Evolutionary conservation across 2,113 vertebrate species (phyloP).

Genomic region (Dromas ardeola): DNA sequence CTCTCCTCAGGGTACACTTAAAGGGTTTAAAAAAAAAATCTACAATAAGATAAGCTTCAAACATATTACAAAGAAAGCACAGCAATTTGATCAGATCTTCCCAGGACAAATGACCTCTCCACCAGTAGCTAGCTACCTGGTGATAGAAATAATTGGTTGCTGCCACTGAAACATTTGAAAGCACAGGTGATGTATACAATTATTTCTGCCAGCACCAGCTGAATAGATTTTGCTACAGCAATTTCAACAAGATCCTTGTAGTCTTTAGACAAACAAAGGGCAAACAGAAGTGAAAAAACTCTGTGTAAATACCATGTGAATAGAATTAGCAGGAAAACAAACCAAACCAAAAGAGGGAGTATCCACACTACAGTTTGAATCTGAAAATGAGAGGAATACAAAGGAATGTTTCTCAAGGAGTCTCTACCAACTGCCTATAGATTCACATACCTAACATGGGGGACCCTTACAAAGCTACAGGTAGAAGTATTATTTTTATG

Average conservation of each 20-base stretch:
- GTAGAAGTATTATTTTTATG: not conserved
- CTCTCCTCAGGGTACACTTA: not conserved
- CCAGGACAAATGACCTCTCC: constrained; percentile 16
- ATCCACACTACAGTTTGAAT: not conserved
- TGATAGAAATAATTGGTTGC: constrained; percentile 36
- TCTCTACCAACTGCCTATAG: not conserved
- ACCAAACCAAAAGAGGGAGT: not conserved
- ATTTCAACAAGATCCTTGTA: not conserved
- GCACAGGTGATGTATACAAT: not conserved
- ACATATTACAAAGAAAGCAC: not conserved
- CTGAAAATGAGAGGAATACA: not conserved
- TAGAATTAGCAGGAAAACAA: not conserved
- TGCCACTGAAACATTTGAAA: not conserved
- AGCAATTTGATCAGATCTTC: not conserved
- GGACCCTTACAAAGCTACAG: not conserved
- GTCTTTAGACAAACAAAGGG: not conserved
- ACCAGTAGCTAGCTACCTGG: not conserved
- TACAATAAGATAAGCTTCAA: not conserved
- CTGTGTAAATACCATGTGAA: not conserved
- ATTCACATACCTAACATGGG: not conserved
- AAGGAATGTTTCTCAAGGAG: not conserved
- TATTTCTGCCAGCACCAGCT: constrained; percentile 12
- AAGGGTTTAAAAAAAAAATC: not conserved
- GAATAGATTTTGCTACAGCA: not conserved
- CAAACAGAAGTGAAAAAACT: not conserved